Evolutionary conservation across 2,113 vertebrate genomes (phyloP).

Genomic region (Chloroceryle aenea): DNA sequence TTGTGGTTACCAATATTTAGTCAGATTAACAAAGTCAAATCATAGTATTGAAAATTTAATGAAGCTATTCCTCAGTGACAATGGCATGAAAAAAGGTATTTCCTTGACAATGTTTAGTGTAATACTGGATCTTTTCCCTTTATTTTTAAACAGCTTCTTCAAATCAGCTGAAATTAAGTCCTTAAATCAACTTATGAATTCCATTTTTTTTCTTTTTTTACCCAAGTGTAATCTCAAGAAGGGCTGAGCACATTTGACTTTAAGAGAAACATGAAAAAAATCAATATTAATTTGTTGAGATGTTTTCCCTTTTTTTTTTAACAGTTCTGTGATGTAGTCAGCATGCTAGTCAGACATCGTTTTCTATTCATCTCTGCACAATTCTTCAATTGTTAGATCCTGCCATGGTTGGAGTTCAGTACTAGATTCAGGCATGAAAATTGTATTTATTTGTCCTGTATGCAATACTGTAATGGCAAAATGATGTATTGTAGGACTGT

Average conservation of each 20-base stretch:
- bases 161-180: neutral
- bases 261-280: neutral
- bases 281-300: constrained; percentile 23
- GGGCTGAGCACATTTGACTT: neutral
- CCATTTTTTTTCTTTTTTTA: neutral
- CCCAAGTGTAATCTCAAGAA: neutral
- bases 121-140: neutral
- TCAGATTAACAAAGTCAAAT: neutral
- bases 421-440: neutral
- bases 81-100: neutral
- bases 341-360: neutral
- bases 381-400: neutral
- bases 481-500: neutral
- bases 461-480: neutral
- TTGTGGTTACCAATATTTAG: neutral
- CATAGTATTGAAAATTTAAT: neutral
- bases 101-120: neutral
- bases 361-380: neutral
- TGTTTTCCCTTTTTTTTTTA: neutral
- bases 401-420: neutral
- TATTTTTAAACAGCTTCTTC: neutral
- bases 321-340: neutral
- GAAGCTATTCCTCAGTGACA: neutral
- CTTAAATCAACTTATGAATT: neutral
- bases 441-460: neutral